Evolutionary conservation across 2,113 vertebrate species (phyloP).

Genomic region (Anarrhichthys ocellatus): DNA sequence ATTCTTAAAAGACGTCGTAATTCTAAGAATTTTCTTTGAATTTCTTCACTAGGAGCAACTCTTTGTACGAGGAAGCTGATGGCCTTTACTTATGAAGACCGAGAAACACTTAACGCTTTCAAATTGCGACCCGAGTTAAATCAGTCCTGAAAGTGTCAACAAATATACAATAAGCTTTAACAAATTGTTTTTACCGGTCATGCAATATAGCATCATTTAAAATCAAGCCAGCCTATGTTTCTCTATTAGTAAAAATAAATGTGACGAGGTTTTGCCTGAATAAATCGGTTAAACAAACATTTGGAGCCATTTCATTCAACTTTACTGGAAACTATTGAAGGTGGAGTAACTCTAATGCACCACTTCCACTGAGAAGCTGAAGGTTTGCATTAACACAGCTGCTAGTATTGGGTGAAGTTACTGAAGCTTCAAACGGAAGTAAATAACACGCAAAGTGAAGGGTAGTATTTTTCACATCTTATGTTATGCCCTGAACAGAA

Average conservation of each 20-base stretch:
- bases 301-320: neutral
- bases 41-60: no score
- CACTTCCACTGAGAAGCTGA: neutral
- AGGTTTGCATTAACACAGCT: neutral
- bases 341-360: neutral
- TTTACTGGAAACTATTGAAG: neutral
- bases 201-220: neutral
- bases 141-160: neutral
- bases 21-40: no score
- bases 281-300: neutral
- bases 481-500: neutral
- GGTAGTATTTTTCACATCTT: neutral
- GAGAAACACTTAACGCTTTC: neutral
- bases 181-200: neutral
- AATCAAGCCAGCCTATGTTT: neutral
- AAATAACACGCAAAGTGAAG: neutral
- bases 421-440: neutral
- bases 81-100: neutral
- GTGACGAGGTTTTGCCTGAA: neutral
- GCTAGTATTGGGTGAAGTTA: neutral
- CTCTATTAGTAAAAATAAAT: neutral
- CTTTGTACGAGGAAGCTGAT: no score
- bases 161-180: neutral
- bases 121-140: neutral
- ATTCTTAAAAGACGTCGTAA: no score